These are phyloP conservation scores for Diloba caeruleocephala DNA, from an alignment of 2,888 invertebrate genomes.

Conservation along the genomic window DNA sequence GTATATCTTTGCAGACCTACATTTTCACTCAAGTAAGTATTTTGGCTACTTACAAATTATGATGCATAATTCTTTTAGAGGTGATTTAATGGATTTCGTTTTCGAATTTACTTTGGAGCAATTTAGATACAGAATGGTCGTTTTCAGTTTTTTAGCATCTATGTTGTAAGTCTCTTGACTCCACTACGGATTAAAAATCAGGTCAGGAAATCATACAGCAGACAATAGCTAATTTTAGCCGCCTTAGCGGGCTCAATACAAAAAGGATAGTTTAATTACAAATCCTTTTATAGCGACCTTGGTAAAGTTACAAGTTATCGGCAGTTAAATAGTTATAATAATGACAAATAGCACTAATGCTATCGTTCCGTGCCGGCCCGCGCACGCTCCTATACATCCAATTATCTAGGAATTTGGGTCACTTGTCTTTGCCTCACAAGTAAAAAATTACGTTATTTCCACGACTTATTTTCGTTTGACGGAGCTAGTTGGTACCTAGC, in stretches of 20 bases:
- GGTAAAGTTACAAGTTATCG: conserved; percentile 14
- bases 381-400: conserved; percentile 52
- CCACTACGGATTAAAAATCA: conserved; percentile 1
- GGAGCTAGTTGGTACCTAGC: too few relatives aligned
- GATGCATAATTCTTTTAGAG: too few relatives aligned
- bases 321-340: conserved; percentile 37
- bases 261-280: conserved; percentile 21
- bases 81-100: too few relatives aligned
- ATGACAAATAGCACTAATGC: too few relatives aligned
- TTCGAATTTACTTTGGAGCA: too few relatives aligned
- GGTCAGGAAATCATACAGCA: conserved; percentile 10
- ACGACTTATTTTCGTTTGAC: conserved; percentile 49
- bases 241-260: conserved; percentile 17
- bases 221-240: conserved; percentile 37
- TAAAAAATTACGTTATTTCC: conserved; percentile 44
- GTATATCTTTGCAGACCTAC: not conserved
- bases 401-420: conserved; percentile 56
- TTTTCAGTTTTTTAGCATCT: too few relatives aligned
- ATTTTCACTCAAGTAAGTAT: too few relatives aligned
- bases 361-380: conserved; percentile 40
- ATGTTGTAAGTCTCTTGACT: not conserved
- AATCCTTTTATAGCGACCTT: conserved; percentile 31
- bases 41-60: too few relatives aligned
- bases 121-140: too few relatives aligned
- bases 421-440: conserved; percentile 49